These are phyloP conservation scores for Erannis defoliaria DNA, from an alignment of 2,888 invertebrate species.

Conservation along the genomic window DNA sequence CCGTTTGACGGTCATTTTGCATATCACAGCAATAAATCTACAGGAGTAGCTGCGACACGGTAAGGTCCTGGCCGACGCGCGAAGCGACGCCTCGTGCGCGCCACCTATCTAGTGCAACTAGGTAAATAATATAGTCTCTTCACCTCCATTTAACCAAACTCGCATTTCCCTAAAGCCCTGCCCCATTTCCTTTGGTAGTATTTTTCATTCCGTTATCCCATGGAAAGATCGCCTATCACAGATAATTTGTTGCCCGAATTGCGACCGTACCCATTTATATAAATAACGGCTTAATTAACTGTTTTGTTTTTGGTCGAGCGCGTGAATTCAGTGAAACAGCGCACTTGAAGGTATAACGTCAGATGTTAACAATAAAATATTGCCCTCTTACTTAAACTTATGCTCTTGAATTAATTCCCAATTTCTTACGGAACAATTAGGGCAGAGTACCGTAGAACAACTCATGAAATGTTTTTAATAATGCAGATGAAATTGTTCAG, in stretches of 20 bases:
- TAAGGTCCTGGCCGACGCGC: conserved; percentile 45
- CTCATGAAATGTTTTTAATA: conserved; percentile 18
- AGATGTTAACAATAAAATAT: conserved; percentile 65
- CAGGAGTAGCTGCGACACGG: conserved; percentile 51
- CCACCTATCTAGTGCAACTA: conserved; percentile 47
- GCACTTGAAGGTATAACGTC: conserved; percentile 62
- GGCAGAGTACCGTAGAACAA: conserved; percentile 17
- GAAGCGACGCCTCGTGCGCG: conserved; percentile 40
- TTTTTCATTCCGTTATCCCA: conserved; percentile 51
- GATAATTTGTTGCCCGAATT: conserved; percentile 75
- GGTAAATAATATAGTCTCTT: conserved; percentile 56
- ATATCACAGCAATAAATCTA: conserved; percentile 70
- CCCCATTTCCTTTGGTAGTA: conserved; percentile 56
- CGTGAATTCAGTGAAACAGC: conserved; percentile 71
- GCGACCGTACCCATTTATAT: conserved; percentile 73
- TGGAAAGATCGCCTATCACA: conserved; percentile 69
- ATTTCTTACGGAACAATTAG: conserved; percentile 30
- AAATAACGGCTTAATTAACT: conserved; percentile 79
- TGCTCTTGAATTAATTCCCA: conserved; percentile 41
- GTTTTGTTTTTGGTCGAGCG: conserved; percentile 71
- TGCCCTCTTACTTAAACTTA: conserved; percentile 48
- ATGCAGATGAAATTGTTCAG: conserved; percentile 10
- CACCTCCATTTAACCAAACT: conserved; percentile 44
- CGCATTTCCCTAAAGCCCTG: conserved; percentile 44
- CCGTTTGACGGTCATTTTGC: conserved; percentile 67